These are phyloP conservation scores for Kryptolebias ocellatus DNA, from an alignment of 2,797 vertebrate genomes.

Conservation along the genomic window DNA sequence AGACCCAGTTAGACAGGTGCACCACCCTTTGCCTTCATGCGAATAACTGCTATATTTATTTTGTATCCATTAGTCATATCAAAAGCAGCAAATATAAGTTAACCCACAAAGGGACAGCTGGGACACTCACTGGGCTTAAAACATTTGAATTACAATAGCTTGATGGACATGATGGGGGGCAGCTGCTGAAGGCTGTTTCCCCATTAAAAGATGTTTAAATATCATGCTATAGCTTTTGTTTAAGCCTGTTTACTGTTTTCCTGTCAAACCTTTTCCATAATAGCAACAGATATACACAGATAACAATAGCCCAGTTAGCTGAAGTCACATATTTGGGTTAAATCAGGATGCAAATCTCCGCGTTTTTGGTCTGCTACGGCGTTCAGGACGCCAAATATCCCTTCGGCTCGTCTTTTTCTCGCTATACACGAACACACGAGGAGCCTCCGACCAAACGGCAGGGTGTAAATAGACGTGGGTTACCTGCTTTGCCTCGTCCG, in stretches of 20 bases:
- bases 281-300: slow-evolving; percentile 11
- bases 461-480: slow-evolving; percentile 26
- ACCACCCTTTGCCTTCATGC: neutral
- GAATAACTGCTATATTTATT: neutral
- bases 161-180: slow-evolving; percentile 7
- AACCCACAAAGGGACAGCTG: slow-evolving; percentile 47
- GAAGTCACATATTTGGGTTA: slow-evolving; percentile 20
- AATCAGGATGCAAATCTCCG: neutral
- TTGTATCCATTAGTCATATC: neutral
- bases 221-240: neutral
- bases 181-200: neutral
- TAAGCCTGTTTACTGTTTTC: neutral
- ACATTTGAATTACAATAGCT: slow-evolving; percentile 65
- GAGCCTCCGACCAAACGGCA: neutral
- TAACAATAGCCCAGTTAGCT: slow-evolving; percentile 48
- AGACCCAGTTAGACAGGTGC: slow-evolving; percentile 5
- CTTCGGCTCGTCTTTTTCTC: fast-evolving
- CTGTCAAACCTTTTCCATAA: neutral
- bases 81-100: slow-evolving; percentile 15
- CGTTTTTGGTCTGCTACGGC: neutral
- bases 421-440: neutral
- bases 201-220: neutral
- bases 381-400: neutral
- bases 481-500: slow-evolving; percentile 56
- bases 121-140: slow-evolving; percentile 22